Conservation (phyloP, 2,113 vertebrate genomes). For the Tenrec ecaudatus region DNA sequence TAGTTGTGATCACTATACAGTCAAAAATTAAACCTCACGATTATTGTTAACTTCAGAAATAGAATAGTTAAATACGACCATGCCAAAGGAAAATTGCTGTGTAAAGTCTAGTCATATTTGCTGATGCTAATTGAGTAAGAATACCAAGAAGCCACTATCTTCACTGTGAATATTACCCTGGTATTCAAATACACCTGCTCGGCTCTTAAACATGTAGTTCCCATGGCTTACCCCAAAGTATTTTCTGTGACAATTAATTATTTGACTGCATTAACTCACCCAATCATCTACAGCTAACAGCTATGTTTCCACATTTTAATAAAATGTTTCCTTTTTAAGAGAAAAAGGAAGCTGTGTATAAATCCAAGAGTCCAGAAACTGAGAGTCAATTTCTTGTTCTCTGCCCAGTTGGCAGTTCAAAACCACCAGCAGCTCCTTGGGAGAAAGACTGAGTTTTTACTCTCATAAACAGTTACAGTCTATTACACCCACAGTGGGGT, state of each 20-base stretch:
- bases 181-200: neutral
- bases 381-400: neutral
- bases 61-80: conserved; percentile 29
- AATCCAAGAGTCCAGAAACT: neutral
- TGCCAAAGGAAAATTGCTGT: neutral
- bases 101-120: conserved; percentile 33
- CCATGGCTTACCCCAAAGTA: neutral
- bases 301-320: neutral
- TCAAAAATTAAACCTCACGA: conserved; percentile 55
- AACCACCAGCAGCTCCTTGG: no score
- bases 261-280: conserved; percentile 12
- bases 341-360: neutral
- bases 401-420: neutral
- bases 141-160: neutral
- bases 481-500: no score
- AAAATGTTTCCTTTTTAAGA: neutral
- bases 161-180: neutral
- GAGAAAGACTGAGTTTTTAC: no score
- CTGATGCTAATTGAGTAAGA: conserved; percentile 23
- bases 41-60: conserved; percentile 53
- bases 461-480: no score
- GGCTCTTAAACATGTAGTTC: conserved; percentile 18
- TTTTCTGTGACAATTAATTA: neutral
- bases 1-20: no score
- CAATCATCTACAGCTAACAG: neutral